Conservation (phyloP, 1,140 invertebrate genomes). For the Octopus bimaculoides region DNA sequence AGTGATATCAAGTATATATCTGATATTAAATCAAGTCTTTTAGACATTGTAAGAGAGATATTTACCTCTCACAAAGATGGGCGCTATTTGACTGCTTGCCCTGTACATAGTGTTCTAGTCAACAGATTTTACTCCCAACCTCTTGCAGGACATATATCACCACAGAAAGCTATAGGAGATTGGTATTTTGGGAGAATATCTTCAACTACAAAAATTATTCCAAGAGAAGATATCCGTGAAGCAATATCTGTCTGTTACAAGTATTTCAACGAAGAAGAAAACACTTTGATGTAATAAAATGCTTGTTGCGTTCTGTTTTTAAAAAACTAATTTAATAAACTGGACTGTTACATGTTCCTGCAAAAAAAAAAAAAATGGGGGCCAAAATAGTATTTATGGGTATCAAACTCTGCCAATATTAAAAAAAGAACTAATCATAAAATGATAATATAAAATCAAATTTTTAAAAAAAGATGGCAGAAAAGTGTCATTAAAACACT, state of each 20-base stretch:
- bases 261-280: constrained; percentile 1
- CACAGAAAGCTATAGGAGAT: constrained; percentile 4
- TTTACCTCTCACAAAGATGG: constrained; percentile 31
- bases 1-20: constrained; percentile 23
- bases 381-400: too few relatives aligned
- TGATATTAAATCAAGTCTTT: constrained; percentile 15
- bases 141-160: background rate
- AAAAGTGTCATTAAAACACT: too few relatives aligned
- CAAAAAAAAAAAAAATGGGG: too few relatives aligned
- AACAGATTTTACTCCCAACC: constrained; percentile 21
- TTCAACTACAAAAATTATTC: background rate
- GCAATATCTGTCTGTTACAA: constrained; percentile 3
- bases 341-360: too few relatives aligned
- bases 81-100: constrained; percentile 34
- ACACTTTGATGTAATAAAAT: background rate
- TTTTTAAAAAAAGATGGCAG: too few relatives aligned
- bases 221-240: background rate
- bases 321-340: too few relatives aligned
- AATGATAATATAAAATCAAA: too few relatives aligned
- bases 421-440: too few relatives aligned
- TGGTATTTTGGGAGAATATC: constrained; percentile 7
- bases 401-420: too few relatives aligned
- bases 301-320: too few relatives aligned
- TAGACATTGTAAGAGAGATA: constrained; percentile 19
- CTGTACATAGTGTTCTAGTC: constrained; percentile 28